Base-by-base conservation (phyloP, 2,888 invertebrate species). In the Acronicta psi region DNA sequence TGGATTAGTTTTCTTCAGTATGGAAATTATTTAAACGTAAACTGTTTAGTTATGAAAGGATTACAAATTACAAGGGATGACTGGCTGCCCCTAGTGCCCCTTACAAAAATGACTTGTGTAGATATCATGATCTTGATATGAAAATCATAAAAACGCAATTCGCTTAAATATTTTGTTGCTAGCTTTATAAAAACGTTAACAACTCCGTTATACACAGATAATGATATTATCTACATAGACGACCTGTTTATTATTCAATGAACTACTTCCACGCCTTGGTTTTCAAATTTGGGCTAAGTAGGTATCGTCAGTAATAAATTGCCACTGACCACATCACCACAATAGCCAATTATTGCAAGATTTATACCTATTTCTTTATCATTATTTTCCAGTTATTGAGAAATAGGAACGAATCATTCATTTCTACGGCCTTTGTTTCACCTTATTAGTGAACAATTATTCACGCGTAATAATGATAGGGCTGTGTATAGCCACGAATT, bases 381-480 rank as follows among this genome's bases (percentile, higher is more conserved):
- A 52, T 59, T 51, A 1, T 37, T 57, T 61, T 61, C 56, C 54
- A 52, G 44, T 58, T 61, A 63, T 59, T 42, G 38, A 50, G 64
- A 68, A 77, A 75, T 68, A 59, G 37, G 71, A 69, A 63, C 64
- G 47, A 52, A 53, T 71, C 57, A 70, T 73, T 62, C 60, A 62
- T 51, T n/a, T 53, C 45, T 37, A 52, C 46, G 58, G 45, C 54
- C 64, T 66, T n/a, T n/a, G 34, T 34, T 34, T 7, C 4, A n/a
- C 34, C 34, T 34, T 34, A 34, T 34, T 43, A 25, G 37, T 41
- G 41, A 42, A 58, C 53, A 23, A 14, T 59, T 47, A 38, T 51
- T 57, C 13, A 45, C 43, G 29, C 36, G 34, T 54, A 25, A 29
- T 53, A 31, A 51, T 41, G 36, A 51, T 8, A 34, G 37, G 23